phyloP scores from a whole-genome alignment of 1,140 invertebrate genomes.

The Oreohelix idahoensis region DNA sequence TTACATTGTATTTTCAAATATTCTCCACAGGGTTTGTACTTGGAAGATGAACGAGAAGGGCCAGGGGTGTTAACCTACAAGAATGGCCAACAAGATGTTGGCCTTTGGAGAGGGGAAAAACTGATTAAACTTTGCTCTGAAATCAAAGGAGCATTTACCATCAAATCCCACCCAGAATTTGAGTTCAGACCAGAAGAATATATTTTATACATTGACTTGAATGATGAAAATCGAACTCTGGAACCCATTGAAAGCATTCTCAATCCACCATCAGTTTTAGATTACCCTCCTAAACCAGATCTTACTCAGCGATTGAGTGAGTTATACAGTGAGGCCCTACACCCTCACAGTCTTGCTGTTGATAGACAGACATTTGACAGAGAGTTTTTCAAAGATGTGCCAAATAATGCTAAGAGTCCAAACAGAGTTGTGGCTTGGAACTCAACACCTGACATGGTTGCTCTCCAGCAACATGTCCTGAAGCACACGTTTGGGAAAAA shows the following conservation, averaged over 20 bases:
- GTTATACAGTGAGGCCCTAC: slow-evolving; percentile 61
- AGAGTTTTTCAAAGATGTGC: slow-evolving; percentile 60
- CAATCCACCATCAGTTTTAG: slow-evolving; percentile 48
- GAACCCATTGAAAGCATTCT: slow-evolving; percentile 39
- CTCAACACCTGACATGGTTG: slow-evolving; percentile 62
- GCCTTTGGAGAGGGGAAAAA: slow-evolving; percentile 69
- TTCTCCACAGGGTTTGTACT: slow-evolving; percentile 68
- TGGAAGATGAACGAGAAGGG: slow-evolving; percentile 69
- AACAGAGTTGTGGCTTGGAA: slow-evolving; percentile 61
- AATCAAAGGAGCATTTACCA: slow-evolving; percentile 59
- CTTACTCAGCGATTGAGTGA: slow-evolving; percentile 54
- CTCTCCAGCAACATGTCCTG: slow-evolving; percentile 66
- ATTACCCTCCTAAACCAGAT: slow-evolving; percentile 49
- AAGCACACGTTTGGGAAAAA: slow-evolving; percentile 52
- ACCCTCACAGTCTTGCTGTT: slow-evolving; percentile 62
- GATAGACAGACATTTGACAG: slow-evolving; percentile 64
- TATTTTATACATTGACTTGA: slow-evolving; percentile 50
- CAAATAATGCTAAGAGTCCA: slow-evolving; percentile 38
- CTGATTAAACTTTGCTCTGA: slow-evolving; percentile 65
- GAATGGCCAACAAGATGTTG: slow-evolving; percentile 68
- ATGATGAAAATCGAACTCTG: neutral
- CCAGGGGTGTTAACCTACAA: slow-evolving; percentile 70
- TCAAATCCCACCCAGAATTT: slow-evolving; percentile 65
- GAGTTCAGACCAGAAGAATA: slow-evolving; percentile 64
- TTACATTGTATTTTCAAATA: too few species aligned